Base-by-base conservation (phyloP, 1,140 invertebrate genomes). In the Plectrocnemia conspersa region DNA sequence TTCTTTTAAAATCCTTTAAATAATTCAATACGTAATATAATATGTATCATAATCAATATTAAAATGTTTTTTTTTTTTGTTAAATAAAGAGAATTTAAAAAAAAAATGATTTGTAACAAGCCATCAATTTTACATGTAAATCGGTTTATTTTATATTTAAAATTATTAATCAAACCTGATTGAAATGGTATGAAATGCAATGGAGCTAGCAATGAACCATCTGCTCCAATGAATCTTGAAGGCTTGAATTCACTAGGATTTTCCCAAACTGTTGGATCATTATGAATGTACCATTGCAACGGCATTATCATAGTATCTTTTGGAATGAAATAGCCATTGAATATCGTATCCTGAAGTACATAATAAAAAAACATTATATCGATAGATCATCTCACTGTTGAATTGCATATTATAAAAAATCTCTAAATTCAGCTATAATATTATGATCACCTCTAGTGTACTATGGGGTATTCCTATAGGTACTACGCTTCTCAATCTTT, bases 381-480 rank as follows among this genome's bases (percentile, higher is more conserved):
- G 38, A 49, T 7, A 21, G 11, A 15, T 38, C 7, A 15, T 9
- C 16, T 38, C 15, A 38, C 6, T 6, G 6, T 29, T 29, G 6
- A 7, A 29, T 29, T 29, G n/a, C 11, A 40, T 40, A 5, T 40
- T 40, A 40, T n/a, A n/a, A n/a, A n/a, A n/a, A n/a, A n/a, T n/a
- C n/a, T n/a, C n/a, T n/a, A n/a, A n/a, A n/a, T n/a, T n/a, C n/a
- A n/a, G 33, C 54, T 24, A 52, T 35, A 29, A 56, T 49, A 50
- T 35, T 38, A 25, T 33, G 36, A 66, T 63, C 62, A 86, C 84
- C 68, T 85, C 66, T 3, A 76, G 65, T 15, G 81, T 79, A 18
- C 88, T 88, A 66, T 90, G 89, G n/a, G 89, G 89, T 56, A 92
- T 83, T 11, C 89, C 89, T 11, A 88, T 67, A 0, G 90, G 89